Evolutionary conservation across 2,113 vertebrate genomes (phyloP).

Genomic region (Melanerpes aurifrons): DNA sequence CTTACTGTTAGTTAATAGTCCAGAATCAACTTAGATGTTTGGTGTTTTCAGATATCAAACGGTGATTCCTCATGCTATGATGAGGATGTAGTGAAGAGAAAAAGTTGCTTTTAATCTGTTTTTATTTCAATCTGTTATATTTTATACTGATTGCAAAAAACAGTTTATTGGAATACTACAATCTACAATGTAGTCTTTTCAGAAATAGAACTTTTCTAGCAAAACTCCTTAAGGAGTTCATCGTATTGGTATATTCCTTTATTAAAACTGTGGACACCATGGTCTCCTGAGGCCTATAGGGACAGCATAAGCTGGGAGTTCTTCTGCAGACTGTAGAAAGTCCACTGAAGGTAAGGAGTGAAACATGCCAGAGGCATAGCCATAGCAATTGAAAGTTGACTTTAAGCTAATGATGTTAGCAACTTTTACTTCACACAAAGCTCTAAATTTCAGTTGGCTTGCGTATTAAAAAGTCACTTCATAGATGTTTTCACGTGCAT

Average conservation of each 20-base stretch:
- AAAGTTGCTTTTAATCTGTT: slow-evolving; percentile 2
- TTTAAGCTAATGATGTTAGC: background rate
- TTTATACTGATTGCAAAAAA: slow-evolving; percentile 35
- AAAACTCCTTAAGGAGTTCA: slow-evolving; percentile 60
- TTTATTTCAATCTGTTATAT: slow-evolving; percentile 17
- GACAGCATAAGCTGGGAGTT: slow-evolving; percentile 39
- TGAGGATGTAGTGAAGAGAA: background rate
- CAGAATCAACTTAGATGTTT: background rate
- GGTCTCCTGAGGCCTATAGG: slow-evolving; percentile 59
- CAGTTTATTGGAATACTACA: slow-evolving; percentile 39
- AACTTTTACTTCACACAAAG: background rate
- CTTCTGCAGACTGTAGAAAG: slow-evolving; percentile 56
- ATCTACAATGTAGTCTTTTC: slow-evolving; percentile 51
- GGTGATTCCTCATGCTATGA: background rate
- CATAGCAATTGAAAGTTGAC: background rate
- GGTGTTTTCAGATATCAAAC: background rate
- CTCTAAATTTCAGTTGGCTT: slow-evolving; percentile 28
- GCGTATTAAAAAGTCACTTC: background rate
- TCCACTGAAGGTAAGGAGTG: slow-evolving; percentile 49
- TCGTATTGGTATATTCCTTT: slow-evolving; percentile 50
- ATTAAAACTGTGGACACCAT: slow-evolving; percentile 55
- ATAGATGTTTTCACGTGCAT: background rate
- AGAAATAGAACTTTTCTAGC: slow-evolving; percentile 56
- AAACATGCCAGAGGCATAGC: background rate
- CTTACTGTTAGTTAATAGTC: background rate